Evolutionary conservation across 1,140 invertebrate species (phyloP), one percentile per base, ranked within the genome.

Genomic region (Drosophila biarmipes): DNA sequence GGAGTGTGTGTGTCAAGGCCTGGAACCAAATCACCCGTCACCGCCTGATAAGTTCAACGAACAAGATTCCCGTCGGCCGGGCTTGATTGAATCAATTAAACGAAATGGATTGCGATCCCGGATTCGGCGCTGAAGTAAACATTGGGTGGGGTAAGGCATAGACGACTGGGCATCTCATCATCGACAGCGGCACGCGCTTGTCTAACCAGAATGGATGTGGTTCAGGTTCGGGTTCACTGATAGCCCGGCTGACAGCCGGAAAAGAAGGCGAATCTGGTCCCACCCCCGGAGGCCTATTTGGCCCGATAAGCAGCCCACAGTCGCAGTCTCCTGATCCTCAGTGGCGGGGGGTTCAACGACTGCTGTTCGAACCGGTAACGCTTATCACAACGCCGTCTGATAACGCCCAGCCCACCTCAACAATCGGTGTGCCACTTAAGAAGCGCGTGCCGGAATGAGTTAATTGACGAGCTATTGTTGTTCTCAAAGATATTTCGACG

Each of bases 31-130:
- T 76, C 51, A 51, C 48, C 56, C 38, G 56, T 38, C 71, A 78
- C 68, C 64, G 57, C 49, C 49, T 87, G 81, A 87, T 87, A 82
- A 81, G 74, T 81, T 64, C 57, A 66, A 78, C 52, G 64, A 49
- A 62, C 59, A 76, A 55, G 56, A 49, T 42, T 49, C 37, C 37
- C 54, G 40, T 19, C 42, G 17, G 42, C 49, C 59, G 27, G 48
- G 59, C 56, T 73, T 86, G 78, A 86, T 86, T 89, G 72, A 82
- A 72, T 89, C 74, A 86, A 86, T 86, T 87, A 87, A 78, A 53
- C 62, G 56, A 62, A 84, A 72, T 75, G 62, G 67, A 68, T 81
- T 63, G 71, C 78, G 82, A 87, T 82, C 82, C 82, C 81, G 81
- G 81, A 86, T 81, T 87, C 81, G 58, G 61, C 34, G 56, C 24